Percentiles rank a stretch among this genome's conserved stretches.
Conservation (phyloP, 2,888 invertebrate species). For the Rotaria macrura region DNA sequence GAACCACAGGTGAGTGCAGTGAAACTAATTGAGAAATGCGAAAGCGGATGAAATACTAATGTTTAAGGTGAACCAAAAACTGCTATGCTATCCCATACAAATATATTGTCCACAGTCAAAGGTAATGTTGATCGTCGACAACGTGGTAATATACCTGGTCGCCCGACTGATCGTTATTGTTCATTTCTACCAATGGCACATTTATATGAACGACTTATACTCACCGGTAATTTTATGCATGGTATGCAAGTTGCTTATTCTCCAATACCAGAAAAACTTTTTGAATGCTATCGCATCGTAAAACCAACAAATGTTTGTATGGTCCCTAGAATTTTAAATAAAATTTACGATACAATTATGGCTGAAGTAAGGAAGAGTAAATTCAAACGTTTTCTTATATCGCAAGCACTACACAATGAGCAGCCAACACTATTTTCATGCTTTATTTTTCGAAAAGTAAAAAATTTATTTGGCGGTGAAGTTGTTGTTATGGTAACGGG, state of each 20-base stretch:
- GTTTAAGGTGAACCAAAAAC: neutral
- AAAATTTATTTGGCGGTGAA: constrained; percentile 81
- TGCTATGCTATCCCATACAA: neutral
- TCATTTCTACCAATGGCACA: constrained; percentile 44
- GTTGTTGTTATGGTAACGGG: constrained; percentile 82
- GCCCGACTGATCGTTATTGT: constrained; percentile 38
- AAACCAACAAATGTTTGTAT: constrained; percentile 73
- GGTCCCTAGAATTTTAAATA: constrained; percentile 84
- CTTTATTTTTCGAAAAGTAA: constrained; percentile 78
- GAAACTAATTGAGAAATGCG: neutral
- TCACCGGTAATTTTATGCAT: neutral
- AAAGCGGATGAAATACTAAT: neutral
- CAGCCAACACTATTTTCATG: neutral
- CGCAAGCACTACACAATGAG: constrained; percentile 62
- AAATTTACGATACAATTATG: constrained; percentile 75
- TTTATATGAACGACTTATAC: constrained; percentile 39
- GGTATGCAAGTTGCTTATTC: neutral
- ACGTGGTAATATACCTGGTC: neutral
- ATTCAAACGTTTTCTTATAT: constrained; percentile 57
- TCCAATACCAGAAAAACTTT: neutral
- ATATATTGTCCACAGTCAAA: neutral
- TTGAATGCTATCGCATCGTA: neutral
- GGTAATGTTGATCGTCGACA: neutral
- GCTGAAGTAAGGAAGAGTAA: neutral
- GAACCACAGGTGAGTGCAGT: neutral